Percentiles rank a stretch among this genome's conserved stretches.
phyloP scores from a whole-genome alignment of 2,113 vertebrate species.

The Mola mola region DNA sequence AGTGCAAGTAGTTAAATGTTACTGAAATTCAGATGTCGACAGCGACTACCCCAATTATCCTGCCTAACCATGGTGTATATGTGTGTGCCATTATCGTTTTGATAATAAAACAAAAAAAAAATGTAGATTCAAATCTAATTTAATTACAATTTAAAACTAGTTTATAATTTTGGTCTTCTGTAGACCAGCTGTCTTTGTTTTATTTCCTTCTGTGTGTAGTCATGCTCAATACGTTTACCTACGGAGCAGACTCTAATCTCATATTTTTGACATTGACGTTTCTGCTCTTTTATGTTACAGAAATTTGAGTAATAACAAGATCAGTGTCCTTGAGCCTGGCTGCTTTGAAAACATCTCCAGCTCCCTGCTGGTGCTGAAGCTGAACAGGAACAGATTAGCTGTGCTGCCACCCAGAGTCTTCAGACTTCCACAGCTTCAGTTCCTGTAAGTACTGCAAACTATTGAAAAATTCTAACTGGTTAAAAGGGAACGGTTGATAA shows the following conservation, averaged over 20 bases:
- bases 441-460: constrained; percentile 86
- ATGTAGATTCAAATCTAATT: background rate
- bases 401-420: constrained; percentile 92
- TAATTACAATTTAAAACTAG: background rate
- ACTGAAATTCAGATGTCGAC: no score
- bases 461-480: background rate
- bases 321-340: constrained; percentile 90
- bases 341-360: constrained; percentile 96
- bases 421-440: constrained; percentile 90
- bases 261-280: constrained; percentile 19
- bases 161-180: no score
- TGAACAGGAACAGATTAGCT: constrained; percentile 92
- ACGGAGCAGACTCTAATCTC: background rate
- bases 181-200: no score
- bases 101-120: no score
- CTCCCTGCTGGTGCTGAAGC: constrained; percentile 91
- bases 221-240: no score
- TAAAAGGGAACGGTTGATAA: background rate
- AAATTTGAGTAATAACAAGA: constrained; percentile 97
- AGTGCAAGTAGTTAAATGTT: no score
- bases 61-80: no score
- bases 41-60: no score
- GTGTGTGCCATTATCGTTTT: no score
- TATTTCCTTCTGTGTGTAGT: no score
- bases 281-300: constrained; percentile 74